Conservation (phyloP, 2,888 invertebrate species). For the Nysson spinosus region DNA sequence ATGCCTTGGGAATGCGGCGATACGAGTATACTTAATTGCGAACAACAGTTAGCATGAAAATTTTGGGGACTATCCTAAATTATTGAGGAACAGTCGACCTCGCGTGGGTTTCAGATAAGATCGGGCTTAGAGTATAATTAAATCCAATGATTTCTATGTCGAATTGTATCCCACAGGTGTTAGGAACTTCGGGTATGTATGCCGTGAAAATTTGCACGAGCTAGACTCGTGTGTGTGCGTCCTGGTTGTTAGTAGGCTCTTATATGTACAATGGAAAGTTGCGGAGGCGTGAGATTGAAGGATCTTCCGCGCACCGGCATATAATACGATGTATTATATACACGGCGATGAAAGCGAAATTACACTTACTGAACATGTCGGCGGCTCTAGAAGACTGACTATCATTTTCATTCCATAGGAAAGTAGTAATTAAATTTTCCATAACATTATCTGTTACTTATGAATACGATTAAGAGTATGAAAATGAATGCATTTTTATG, state of each 20-base stretch:
- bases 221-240: not conserved
- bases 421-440: no score
- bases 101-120: no score
- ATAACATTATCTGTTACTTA: no score
- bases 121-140: no score
- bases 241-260: conserved; percentile 6
- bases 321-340: conserved; percentile 40
- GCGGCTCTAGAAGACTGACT: conserved; percentile 2
- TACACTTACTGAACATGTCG: conserved; percentile 16
- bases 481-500: no score
- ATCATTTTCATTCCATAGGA: conserved; percentile 5
- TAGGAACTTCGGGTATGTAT: conserved; percentile 11
- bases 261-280: conserved; percentile 47
- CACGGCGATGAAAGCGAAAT: conserved; percentile 56
- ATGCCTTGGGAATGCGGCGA: conserved; percentile 15
- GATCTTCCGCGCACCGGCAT: conserved; percentile 14
- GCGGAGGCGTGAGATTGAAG: conserved; percentile 38
- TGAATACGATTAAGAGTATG: no score
- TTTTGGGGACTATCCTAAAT: not conserved
- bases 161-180: no score
- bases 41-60: conserved; percentile 38
- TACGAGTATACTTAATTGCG: conserved; percentile 16
- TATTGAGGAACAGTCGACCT: not conserved
- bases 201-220: conserved; percentile 14
- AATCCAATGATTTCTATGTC: no score